phyloP scores from a whole-genome alignment of 2,113 vertebrate species.

The Tor tambroides region DNA sequence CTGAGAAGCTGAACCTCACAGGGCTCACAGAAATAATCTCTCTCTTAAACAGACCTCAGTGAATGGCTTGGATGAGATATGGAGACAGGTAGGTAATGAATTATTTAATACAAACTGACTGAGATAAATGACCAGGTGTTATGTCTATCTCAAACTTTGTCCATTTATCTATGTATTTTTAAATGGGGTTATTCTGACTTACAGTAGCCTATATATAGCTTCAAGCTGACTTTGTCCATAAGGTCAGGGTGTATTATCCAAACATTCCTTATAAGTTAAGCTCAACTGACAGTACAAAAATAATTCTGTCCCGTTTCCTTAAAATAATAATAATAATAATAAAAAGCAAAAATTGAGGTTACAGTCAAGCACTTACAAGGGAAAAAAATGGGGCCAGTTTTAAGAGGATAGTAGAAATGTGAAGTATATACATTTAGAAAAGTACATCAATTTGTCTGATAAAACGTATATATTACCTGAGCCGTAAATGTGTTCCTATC shows the following conservation, averaged over 20 bases:
- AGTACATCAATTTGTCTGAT: background rate
- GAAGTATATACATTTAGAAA: too few species aligned
- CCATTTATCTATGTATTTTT: background rate
- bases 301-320: too few species aligned
- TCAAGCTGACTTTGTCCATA: background rate
- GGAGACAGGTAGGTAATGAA: slow-evolving; percentile 7
- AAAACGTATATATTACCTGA: background rate
- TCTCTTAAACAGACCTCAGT: background rate
- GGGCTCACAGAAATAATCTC: background rate
- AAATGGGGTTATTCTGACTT: background rate
- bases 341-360: too few species aligned
- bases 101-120: slow-evolving; percentile 1
- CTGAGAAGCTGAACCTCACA: slow-evolving; percentile 20
- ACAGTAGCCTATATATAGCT: background rate
- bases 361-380: too few species aligned
- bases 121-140: background rate
- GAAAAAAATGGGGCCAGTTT: too few species aligned
- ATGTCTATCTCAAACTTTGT: background rate
- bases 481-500: background rate
- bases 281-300: background rate
- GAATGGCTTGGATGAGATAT: background rate
- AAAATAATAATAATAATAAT: too few species aligned
- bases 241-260: background rate
- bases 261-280: background rate
- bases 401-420: too few species aligned